Evolutionary conservation across 2,888 invertebrate genomes (phyloP).

Genomic region (Lissonota sp.): DNA sequence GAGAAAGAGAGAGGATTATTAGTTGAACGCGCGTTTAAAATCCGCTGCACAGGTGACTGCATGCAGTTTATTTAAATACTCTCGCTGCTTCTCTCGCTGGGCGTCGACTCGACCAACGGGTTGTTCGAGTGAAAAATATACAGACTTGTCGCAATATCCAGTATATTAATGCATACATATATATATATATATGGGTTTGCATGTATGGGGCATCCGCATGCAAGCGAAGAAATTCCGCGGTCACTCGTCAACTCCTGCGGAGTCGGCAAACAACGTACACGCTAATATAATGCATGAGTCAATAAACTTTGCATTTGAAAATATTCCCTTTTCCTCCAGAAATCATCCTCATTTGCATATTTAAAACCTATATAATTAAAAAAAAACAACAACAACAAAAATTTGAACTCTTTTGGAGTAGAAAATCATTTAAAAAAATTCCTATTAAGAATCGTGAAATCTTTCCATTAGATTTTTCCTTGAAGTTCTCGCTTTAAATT

Average conservation of each 20-base stretch:
- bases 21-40: constrained; percentile 26
- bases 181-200: constrained; percentile 11
- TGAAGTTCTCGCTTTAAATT: no score
- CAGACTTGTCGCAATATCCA: constrained; percentile 59
- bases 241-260: background rate
- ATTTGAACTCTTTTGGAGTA: no score
- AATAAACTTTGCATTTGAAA: constrained; percentile 29
- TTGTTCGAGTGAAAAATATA: constrained; percentile 62
- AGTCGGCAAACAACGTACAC: background rate
- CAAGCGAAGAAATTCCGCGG: constrained; percentile 28
- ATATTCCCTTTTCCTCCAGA: no score
- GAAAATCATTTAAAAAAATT: no score
- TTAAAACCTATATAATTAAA: no score
- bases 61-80: constrained; percentile 46
- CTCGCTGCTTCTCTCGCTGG: background rate
- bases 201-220: background rate
- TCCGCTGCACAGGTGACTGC: constrained; percentile 55
- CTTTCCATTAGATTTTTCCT: no score
- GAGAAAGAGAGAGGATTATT: constrained; percentile 33
- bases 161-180: constrained; percentile 18
- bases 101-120: constrained; percentile 62
- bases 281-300: constrained; percentile 15
- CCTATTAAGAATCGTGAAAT: no score
- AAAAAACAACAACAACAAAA: no score
- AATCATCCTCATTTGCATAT: no score